These are phyloP conservation scores for Telmatochromis bifrenatus DNA, from an alignment of 2,113 vertebrate species.

Conservation along the genomic window DNA sequence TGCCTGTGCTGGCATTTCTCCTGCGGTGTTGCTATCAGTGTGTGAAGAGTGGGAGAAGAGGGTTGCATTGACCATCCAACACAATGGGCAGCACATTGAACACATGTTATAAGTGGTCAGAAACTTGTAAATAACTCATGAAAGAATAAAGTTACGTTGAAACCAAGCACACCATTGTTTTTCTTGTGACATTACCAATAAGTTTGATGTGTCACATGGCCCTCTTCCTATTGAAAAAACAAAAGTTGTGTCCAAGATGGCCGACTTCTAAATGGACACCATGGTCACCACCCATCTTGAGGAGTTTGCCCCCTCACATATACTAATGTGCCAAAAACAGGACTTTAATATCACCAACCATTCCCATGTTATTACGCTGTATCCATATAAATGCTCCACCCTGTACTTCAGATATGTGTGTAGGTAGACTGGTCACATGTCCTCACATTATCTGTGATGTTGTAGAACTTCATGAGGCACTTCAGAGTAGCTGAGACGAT, in stretches of 20 bases:
- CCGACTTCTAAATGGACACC: not conserved
- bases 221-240: accelerated
- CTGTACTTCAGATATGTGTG: not conserved
- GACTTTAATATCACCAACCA: accelerated
- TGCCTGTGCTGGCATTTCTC: too few relatives aligned
- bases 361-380: accelerated
- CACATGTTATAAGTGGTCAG: accelerated
- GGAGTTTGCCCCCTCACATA: not conserved
- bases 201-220: accelerated
- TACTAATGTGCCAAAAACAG: not conserved
- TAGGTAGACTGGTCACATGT: not conserved
- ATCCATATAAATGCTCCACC: accelerated
- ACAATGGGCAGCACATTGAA: not conserved
- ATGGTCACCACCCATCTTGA: accelerated
- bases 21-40: not conserved
- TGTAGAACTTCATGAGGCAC: constrained; percentile 79
- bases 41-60: not conserved
- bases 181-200: too few relatives aligned
- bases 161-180: too few relatives aligned
- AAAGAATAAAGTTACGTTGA: too few relatives aligned
- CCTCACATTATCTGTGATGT: constrained; percentile 75
- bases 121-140: too few relatives aligned
- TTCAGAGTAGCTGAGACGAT: constrained; percentile 78
- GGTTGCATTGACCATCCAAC: accelerated
- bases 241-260: not conserved